A percentile compares a stretch with the other conserved stretches of the same genome.
Evolutionary conservation across 2,888 invertebrate species (phyloP).

Genomic region (Poecilobothrus nobilitatus): DNA sequence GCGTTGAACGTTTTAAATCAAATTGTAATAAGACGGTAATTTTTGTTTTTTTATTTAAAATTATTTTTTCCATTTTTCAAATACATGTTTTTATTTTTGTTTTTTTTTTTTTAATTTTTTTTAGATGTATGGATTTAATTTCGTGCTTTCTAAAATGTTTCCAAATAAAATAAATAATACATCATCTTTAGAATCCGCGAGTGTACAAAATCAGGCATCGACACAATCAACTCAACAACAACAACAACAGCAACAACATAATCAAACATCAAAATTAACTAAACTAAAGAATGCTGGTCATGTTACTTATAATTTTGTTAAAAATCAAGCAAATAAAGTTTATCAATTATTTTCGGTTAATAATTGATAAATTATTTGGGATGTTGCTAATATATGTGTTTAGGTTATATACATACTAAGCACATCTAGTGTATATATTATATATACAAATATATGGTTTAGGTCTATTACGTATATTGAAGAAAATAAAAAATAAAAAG

Average conservation of each 20-base stretch:
- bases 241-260: conserved; percentile 17
- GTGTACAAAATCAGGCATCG: conserved; percentile 15
- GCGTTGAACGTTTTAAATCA: conserved; percentile 78
- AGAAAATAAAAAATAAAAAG: too few relatives aligned
- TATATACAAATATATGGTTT: too few relatives aligned
- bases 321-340: conserved; percentile 45
- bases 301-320: conserved; percentile 73
- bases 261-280: conserved; percentile 33
- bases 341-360: conserved; percentile 41
- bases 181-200: conserved; percentile 16
- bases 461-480: too few relatives aligned
- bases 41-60: conserved; percentile 16
- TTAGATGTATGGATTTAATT: conserved; percentile 69
- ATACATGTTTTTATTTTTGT: too few relatives aligned
- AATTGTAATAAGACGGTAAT: conserved; percentile 72
- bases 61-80: neutral
- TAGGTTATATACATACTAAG: too few relatives aligned
- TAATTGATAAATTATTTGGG: conserved; percentile 31
- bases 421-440: too few relatives aligned
- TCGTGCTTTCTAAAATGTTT: conserved; percentile 68
- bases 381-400: neutral
- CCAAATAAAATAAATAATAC: conserved; percentile 41
- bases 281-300: conserved; percentile 70
- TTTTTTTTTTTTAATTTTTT: conserved; percentile 17
- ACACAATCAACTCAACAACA: conserved; percentile 13